Evolutionary conservation across 1,140 invertebrate genomes (phyloP), one percentile per base, ranked within the genome.

Genomic region (Drosophila biarmipes): DNA sequence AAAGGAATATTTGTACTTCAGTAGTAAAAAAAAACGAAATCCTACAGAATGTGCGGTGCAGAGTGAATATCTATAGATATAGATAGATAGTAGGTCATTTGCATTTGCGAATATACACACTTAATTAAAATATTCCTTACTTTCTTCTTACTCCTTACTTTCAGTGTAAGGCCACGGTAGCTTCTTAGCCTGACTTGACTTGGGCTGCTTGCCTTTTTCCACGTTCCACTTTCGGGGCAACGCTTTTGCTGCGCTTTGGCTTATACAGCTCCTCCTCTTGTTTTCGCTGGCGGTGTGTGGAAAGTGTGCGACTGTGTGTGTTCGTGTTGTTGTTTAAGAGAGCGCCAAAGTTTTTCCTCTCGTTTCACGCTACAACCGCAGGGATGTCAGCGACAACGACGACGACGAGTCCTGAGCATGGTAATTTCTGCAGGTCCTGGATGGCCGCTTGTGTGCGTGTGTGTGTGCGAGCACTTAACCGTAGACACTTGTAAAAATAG

Each of bases 401-500:
- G 37, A 63, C 29, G 29, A 8, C 78, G 63, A 62, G 67, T 73
- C 57, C 67, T 80, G 84, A 89, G 84, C 76, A 89, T 89, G 84
- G 84, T 89, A 89, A 89, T 89, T 89, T 89, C 75, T 67, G 76
- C 81, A 73, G 64, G 77, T 62, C 66, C 80, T 59, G 51, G 17
- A 34, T 34, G 37, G 17, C 21, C 19, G 51, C 27, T 37, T 37
- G 46, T 49, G 34, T 52, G 40, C 43, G 49, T 35, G 34, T 55
- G 21, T 63, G 78, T 64, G 46, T 66, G 77, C 27, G 69, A 72
- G 71, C 80, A 69, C 81, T 87, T 87, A 87, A 87, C 82, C 72
- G 82, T 86, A 86, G 81, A 86, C 82, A 86, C 82, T 86, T 86
- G 78, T 86, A 89, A 87, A 87, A 86, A 86, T 87, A 87, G 74